Evolutionary conservation across 35 echinoderm and acorn worm genomes (phyloP), one percentile per base, ranked within the genome.

Genomic region (Holothuria glaberrima): DNA sequence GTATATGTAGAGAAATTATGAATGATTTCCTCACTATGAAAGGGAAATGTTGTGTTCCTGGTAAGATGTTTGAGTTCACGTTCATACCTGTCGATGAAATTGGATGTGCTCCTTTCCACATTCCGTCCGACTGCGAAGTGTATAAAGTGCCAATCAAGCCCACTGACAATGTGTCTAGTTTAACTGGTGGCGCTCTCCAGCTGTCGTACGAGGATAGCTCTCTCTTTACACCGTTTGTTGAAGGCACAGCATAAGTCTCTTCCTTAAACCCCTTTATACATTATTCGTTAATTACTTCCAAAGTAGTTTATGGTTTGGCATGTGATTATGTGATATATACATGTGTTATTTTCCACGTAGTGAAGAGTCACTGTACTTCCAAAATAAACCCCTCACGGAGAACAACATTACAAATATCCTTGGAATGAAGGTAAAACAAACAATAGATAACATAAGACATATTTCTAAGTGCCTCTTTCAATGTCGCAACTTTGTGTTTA

Each of bases 1-100:
- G 72, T 76, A 76, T 76, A 36, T n/a, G 72, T 36, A 46, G 72
- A 76, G 72, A 76, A 46, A 76, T 76, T 76, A 76, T 12, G 30
- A 30, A 76, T 46, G 30, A 46, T 76, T 76, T 76, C 72, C 30
- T 46, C 72, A 36, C 0, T 46, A 33, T 12, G 30, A 46, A 76
- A 76, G 0, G 72, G 21, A 36, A 76, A 21, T 76, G 72, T 46
- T 36, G 72, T 46, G 34, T 76, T 76, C 72, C 30, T 76, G 72
- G 72, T 76, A 76, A 76, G 38, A 33, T 46, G 12, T 36, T 76
- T 76, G 6, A 76, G 19, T 76, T 76, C 30, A 9, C 30, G 30
- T 36, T 76, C 72, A 46, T 76, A 27, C 3, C 2, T 46, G 18
- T 76, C 38, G 30, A 46, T 76, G 30, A 76, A 36, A 22, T 30